A percentile compares a stretch with the other conserved stretches of the same genome.
Conservation (phyloP, 2,113 vertebrate species). For the Silurus glanis region DNA sequence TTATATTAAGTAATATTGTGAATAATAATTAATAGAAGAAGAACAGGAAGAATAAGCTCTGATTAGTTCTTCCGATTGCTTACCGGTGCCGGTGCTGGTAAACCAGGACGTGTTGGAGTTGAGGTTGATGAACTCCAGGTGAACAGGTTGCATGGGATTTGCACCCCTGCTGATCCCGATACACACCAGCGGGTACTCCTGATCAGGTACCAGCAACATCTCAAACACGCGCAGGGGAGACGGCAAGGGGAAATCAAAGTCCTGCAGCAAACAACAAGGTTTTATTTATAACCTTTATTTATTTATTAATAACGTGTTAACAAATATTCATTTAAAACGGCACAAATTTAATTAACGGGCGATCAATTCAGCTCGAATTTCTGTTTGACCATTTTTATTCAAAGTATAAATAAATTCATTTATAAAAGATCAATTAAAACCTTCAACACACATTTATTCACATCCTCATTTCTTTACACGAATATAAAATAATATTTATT, state of each 20-base stretch:
- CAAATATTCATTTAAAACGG: too few relatives aligned
- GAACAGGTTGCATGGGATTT: conserved; percentile 61
- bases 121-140: conserved; percentile 83
- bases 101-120: conserved; percentile 89
- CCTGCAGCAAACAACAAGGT: conserved; percentile 60
- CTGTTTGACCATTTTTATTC: too few relatives aligned
- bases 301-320: too few relatives aligned
- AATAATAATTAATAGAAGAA: not conserved
- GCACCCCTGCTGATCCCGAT: conserved; percentile 73
- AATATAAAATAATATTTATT: too few relatives aligned
- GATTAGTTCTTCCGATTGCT: not conserved
- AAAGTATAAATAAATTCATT: too few relatives aligned
- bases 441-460: too few relatives aligned
- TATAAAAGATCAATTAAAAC: too few relatives aligned
- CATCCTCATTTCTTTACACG: too few relatives aligned
- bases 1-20: too few relatives aligned
- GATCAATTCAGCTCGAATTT: too few relatives aligned
- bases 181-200: conserved; percentile 84
- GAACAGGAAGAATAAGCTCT: not conserved
- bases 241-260: conserved; percentile 86
- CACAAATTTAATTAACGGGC: too few relatives aligned
- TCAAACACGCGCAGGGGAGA: conserved; percentile 80
- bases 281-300: not conserved
- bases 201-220: conserved; percentile 75
- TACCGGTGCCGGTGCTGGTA: conserved; percentile 74